A percentile compares a stretch with the other conserved stretches of the same genome.
These are phyloP conservation scores for Lysiphlebus fabarum DNA, from an alignment of 1,140 invertebrate species.

Conservation along the genomic window DNA sequence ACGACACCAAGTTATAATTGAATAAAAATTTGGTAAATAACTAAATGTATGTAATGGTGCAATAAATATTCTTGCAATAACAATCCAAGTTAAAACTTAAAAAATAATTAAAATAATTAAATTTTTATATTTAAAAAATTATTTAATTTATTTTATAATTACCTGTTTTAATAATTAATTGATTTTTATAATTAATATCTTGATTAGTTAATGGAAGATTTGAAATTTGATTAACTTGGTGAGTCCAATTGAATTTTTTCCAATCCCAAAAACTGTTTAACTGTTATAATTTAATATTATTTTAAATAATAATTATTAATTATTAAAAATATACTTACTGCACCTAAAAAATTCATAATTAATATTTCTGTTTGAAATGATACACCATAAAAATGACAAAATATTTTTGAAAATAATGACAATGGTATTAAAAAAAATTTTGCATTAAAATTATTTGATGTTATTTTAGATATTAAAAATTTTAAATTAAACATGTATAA, in stretches of 20 bases:
- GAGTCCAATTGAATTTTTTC: slow-evolving; percentile 30
- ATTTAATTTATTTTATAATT: neutral
- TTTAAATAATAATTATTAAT: slow-evolving; percentile 1
- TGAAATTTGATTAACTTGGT: slow-evolving; percentile 32
- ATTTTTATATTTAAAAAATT: neutral
- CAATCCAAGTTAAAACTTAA: slow-evolving; percentile 38
- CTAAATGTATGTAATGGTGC: slow-evolving; percentile 30
- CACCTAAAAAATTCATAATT: slow-evolving; percentile 35
- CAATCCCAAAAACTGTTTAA: slow-evolving; percentile 32
- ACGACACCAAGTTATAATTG: slow-evolving; percentile 34
- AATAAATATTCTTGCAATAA: slow-evolving; percentile 30
- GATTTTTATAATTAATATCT: slow-evolving; percentile 6
- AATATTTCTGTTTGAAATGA: slow-evolving; percentile 34
- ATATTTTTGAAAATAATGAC: slow-evolving; percentile 27
- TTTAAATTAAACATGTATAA: too few relatives aligned
- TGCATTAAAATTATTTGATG: slow-evolving; percentile 4
- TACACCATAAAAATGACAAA: slow-evolving; percentile 24
- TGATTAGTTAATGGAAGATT: slow-evolving; percentile 25
- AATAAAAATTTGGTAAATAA: slow-evolving; percentile 36
- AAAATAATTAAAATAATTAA: neutral
- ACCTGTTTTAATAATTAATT: slow-evolving; percentile 21
- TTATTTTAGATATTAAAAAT: too few relatives aligned
- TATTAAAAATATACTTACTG: slow-evolving; percentile 26
- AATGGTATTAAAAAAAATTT: slow-evolving; percentile 4
- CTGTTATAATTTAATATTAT: slow-evolving; percentile 18